Conservation (phyloP, 1,140 invertebrate species). For the Euschistus heros region DNA sequence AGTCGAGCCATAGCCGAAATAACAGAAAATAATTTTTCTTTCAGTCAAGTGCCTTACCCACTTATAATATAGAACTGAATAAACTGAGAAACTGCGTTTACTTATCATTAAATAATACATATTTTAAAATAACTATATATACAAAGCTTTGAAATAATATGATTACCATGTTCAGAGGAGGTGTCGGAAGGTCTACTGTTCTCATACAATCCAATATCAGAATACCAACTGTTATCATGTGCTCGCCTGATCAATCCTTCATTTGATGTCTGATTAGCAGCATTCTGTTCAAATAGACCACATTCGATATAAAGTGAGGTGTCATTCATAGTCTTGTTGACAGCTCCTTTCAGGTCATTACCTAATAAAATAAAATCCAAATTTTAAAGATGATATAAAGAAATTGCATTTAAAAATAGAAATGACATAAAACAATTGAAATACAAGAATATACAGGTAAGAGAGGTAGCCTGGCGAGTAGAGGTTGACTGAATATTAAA, state of each 20-base stretch:
- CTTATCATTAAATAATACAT: background rate
- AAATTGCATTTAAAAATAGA: too few relatives aligned
- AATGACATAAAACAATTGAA: too few relatives aligned
- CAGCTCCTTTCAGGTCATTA: background rate
- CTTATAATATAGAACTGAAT: too few relatives aligned
- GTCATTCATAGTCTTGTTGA: constrained; percentile 15
- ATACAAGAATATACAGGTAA: too few relatives aligned
- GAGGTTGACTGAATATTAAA: too few relatives aligned
- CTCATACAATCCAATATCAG: constrained; percentile 21
- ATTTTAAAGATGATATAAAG: too few relatives aligned
- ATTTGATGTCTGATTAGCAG: background rate
- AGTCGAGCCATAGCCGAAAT: too few relatives aligned
- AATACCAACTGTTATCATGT: constrained; percentile 23
- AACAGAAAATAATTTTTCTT: too few relatives aligned
- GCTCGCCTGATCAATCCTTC: constrained; percentile 1
- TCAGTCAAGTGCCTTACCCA: too few relatives aligned
- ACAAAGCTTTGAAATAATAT: too few relatives aligned
- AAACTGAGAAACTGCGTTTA: background rate
- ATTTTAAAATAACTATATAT: background rate
- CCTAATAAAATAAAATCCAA: background rate
- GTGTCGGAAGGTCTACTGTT: constrained; percentile 20
- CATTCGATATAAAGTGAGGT: constrained; percentile 12
- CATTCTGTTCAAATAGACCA: constrained; percentile 16
- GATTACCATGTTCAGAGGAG: constrained; percentile 26
- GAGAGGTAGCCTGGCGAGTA: too few relatives aligned